Conservation (phyloP, 2,113 vertebrate species). For the Notothenia rossii region DNA sequence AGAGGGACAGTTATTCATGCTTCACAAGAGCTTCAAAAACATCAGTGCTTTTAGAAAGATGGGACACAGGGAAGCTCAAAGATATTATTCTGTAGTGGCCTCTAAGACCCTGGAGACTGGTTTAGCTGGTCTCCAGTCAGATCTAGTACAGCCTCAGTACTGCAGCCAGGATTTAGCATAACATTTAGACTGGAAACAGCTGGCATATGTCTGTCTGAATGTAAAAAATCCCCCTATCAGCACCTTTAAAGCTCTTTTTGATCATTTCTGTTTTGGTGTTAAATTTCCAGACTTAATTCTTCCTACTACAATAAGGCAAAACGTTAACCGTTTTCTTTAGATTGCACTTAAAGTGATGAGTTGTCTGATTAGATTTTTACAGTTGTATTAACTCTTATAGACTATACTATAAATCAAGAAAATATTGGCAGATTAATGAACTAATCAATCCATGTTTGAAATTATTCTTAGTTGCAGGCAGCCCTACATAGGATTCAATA, state of each 20-base stretch:
- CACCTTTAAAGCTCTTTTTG: background rate
- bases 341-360: too few relatives aligned
- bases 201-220: too few relatives aligned
- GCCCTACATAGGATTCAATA: background rate
- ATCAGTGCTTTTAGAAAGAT: slow-evolving; percentile 48
- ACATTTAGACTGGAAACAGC: too few relatives aligned
- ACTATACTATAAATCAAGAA: too few relatives aligned
- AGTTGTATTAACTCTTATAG: too few relatives aligned
- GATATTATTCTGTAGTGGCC: slow-evolving; percentile 46
- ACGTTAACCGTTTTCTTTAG: background rate
- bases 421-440: too few relatives aligned
- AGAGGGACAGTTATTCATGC: slow-evolving; percentile 57
- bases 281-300: too few relatives aligned
- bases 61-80: slow-evolving; percentile 13
- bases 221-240: background rate
- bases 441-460: too few relatives aligned
- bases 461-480: too few relatives aligned
- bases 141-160: background rate
- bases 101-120: slow-evolving; percentile 20
- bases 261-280: background rate
- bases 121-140: slow-evolving; percentile 9
- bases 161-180: too few relatives aligned
- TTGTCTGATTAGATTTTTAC: too few relatives aligned
- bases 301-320: background rate
- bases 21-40: slow-evolving; percentile 67